Base-by-base conservation (phyloP, 1,140 invertebrate species). In the Formica selysi region DNA sequence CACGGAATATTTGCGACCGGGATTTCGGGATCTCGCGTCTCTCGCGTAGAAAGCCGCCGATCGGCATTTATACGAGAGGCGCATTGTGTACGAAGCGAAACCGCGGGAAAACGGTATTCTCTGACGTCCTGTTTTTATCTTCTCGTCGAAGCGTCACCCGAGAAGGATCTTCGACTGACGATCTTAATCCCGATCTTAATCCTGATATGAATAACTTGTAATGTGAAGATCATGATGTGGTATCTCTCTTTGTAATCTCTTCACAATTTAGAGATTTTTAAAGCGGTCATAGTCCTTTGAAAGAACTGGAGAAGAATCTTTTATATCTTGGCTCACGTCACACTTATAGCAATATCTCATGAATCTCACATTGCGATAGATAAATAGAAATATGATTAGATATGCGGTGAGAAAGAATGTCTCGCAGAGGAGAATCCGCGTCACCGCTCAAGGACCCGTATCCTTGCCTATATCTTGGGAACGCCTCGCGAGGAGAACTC, bases 171-270 rank as follows among this genome's bases (percentile, higher is more conserved):
- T 68, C n/a, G 64, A 54, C 41, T 26, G n/a, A 13, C 29, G 13
- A 68, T 79, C 76, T 68, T 68, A 38, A 68, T 26, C n/a, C 76
- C 10, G n/a, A 51, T 51, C 44, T 67, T 68, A 67, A 79, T 65
- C 13, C 41, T 4, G 38, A 76, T 44, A 44, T 32, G 10, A 76
- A 44, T 61, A 41, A 62, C 36, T 26, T 36, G 16, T 10, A n/a
- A 19, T 19, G 32, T 5, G 22, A n/a, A 36, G 3, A 4, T 5
- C 29, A 5, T 74, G 41, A 19, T 68, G 19, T 7, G 2, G 6
- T 64, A 44, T 64, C 36, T 64, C 36, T 78, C 44, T 36, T 51
- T 0, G 26, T 4, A 29, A 29, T 29, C 26, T 29, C 26, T 29
- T 29, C 26, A 1, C 4, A 54, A 36, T 79, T 79, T 68, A 79